Evolutionary conservation across 2,888 invertebrate species (phyloP).

Genomic region (Pedicia rivosa): DNA sequence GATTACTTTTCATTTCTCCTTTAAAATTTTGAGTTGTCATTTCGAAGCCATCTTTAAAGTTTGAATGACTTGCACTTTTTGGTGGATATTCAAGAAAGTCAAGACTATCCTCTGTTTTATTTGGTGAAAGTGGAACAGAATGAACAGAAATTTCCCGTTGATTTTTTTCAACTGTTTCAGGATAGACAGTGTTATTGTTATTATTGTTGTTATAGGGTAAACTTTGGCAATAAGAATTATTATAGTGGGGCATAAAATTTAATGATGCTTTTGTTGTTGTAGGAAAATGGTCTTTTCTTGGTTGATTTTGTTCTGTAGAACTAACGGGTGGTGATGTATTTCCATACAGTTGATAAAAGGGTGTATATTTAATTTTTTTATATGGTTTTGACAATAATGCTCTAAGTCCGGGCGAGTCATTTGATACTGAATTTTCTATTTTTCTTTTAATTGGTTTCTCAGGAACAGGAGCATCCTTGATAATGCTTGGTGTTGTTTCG

Average conservation of each 20-base stretch:
- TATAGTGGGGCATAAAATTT: constrained; percentile 19
- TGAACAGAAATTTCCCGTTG: constrained; percentile 13
- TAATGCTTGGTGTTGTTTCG: too few species aligned
- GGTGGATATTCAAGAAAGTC: constrained; percentile 24
- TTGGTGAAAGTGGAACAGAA: constrained; percentile 22
- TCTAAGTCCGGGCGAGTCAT: constrained; percentile 40
- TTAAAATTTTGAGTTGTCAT: constrained; percentile 12
- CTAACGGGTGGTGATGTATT: constrained; percentile 7
- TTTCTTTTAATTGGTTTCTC: too few species aligned
- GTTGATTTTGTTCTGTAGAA: neutral
- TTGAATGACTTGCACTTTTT: constrained; percentile 15
- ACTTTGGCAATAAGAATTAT: constrained; percentile 24
- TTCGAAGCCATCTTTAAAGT: constrained; percentile 18
- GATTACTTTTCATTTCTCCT: neutral
- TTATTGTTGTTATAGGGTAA: constrained; percentile 20
- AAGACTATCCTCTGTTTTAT: constrained; percentile 17
- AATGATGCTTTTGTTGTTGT: neutral
- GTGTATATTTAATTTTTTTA: constrained; percentile 25
- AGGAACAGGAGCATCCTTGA: too few species aligned
- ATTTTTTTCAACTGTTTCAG: constrained; percentile 11
- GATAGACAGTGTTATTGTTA: constrained; percentile 5
- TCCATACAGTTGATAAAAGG: constrained; percentile 18
- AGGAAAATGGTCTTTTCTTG: too few species aligned
- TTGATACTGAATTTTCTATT: constrained; percentile 2
- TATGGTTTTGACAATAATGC: constrained; percentile 36